Percentiles rank a stretch among this genome's conserved stretches.
phyloP scores from a whole-genome alignment of 2,113 vertebrate species.

The Mixornis gularis region DNA sequence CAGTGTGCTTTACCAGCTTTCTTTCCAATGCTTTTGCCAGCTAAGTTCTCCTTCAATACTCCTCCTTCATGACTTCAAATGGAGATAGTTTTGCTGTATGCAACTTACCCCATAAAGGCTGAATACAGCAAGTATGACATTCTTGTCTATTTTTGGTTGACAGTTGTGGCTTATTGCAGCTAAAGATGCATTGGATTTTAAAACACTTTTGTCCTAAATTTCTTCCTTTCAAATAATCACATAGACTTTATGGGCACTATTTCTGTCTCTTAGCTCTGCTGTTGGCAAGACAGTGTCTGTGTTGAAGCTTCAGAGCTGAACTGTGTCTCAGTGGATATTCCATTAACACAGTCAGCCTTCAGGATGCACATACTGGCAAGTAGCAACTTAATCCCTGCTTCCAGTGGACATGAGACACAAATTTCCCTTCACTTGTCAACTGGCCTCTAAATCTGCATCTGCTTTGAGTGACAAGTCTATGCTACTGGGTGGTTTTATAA shows the following conservation, averaged over 20 bases:
- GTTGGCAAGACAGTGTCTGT: not conserved
- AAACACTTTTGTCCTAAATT: not conserved
- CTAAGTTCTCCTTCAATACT: not conserved
- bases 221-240: not conserved
- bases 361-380: not conserved
- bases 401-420: not conserved
- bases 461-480: not conserved
- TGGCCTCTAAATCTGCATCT: not conserved
- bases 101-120: not conserved
- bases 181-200: not conserved
- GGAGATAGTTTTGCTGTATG: not conserved
- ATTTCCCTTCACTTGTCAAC: not conserved
- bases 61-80: not conserved
- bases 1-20: conserved; percentile 47
- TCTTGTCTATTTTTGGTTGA: not conserved
- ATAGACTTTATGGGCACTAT: not conserved
- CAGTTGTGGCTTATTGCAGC: not conserved
- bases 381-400: not conserved
- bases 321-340: not conserved
- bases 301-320: not conserved
- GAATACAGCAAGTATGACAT: not conserved
- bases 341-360: not conserved
- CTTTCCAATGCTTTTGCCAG: not conserved
- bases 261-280: not conserved
- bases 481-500: not conserved